Evolutionary conservation across 2,113 vertebrate species (phyloP).

Genomic region (Eulemur rufifrons): DNA sequence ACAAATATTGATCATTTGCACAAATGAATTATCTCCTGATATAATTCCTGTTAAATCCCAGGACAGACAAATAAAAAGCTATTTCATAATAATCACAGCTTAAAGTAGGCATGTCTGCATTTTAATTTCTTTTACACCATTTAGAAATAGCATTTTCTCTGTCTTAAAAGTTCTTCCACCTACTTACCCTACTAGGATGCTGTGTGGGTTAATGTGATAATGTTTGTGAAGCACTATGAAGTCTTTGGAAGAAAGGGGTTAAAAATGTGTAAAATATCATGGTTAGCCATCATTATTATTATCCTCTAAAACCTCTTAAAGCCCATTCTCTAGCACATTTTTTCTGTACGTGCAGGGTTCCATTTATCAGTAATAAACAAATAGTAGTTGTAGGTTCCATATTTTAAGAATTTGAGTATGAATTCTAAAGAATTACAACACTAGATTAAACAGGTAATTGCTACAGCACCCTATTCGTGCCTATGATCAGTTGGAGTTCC

Average conservation of each 20-base stretch:
- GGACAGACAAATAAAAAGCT: slow-evolving; percentile 40
- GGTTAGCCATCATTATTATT: slow-evolving; percentile 45
- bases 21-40: not conserved
- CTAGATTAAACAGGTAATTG: slow-evolving; percentile 59
- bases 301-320: slow-evolving; percentile 38
- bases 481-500: slow-evolving; percentile 64
- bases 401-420: slow-evolving; percentile 48
- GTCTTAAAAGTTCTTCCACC: slow-evolving; percentile 43
- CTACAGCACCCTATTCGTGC: slow-evolving; percentile 45
- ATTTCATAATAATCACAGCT: slow-evolving; percentile 20
- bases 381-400: slow-evolving; percentile 29
- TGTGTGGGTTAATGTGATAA: slow-evolving; percentile 33
- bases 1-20: slow-evolving; percentile 26
- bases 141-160: slow-evolving; percentile 40
- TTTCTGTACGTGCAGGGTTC: not conserved
- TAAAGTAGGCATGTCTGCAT: not conserved
- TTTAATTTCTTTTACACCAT: slow-evolving; percentile 37
- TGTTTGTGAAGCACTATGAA: slow-evolving; percentile 46
- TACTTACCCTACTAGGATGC: slow-evolving; percentile 40
- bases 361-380: slow-evolving; percentile 39
- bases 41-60: slow-evolving; percentile 1
- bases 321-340: slow-evolving; percentile 39
- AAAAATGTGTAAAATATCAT: not conserved
- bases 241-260: slow-evolving; percentile 17
- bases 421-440: slow-evolving; percentile 57